Conservation (phyloP, 1,140 invertebrate genomes). For the Eupristina koningsbergeri region DNA sequence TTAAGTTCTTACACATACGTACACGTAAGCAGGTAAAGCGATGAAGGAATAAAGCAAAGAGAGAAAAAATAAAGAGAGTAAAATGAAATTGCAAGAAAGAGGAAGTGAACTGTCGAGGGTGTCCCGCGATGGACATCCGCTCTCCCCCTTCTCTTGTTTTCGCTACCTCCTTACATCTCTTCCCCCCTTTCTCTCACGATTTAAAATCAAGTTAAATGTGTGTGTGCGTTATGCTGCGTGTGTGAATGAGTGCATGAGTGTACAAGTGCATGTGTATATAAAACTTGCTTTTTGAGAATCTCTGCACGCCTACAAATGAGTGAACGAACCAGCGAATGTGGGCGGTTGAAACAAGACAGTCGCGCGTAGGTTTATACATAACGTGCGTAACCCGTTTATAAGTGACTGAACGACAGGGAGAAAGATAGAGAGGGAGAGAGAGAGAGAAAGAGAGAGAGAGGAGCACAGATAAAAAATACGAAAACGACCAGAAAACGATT, state of each 20-base stretch:
- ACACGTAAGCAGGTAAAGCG: background rate
- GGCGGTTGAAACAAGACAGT: constrained; percentile 17
- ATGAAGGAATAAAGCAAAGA: background rate
- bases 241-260: no score
- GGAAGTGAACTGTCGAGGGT: constrained; percentile 48
- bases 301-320: constrained; percentile 16
- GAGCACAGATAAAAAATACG: constrained; percentile 15
- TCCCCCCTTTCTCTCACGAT: constrained; percentile 13
- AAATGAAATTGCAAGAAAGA: constrained; percentile 16
- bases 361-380: constrained; percentile 33
- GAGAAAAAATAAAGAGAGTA: background rate
- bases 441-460: background rate
- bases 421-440: background rate
- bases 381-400: background rate
- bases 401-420: background rate
- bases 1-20: background rate
- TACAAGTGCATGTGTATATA: constrained; percentile 6
- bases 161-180: background rate
- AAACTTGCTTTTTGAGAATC: constrained; percentile 20
- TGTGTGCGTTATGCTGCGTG: no score
- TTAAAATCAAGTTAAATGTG: background rate
- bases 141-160: background rate
- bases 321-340: background rate
- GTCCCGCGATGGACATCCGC: constrained; percentile 39
- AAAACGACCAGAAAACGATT: constrained; percentile 45